A percentile compares a stretch with the other conserved stretches of the same genome.
Evolutionary conservation across 1,140 invertebrate species (phyloP).

Genomic region (Drosophila pachea): DNA sequence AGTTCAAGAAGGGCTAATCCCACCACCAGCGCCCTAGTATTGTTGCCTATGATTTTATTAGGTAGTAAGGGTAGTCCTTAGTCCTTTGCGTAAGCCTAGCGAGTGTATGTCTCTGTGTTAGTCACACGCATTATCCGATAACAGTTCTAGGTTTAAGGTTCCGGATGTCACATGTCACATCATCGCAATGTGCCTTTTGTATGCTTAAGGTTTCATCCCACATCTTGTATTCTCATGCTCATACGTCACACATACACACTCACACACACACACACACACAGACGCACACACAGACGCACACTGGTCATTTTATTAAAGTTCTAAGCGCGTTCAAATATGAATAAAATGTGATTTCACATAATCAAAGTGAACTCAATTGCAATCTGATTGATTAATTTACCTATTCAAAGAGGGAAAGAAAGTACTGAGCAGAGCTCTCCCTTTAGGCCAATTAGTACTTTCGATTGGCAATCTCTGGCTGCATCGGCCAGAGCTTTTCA

Average conservation of each 20-base stretch:
- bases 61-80: constrained; percentile 66
- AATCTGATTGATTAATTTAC: neutral
- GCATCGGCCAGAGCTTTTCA: constrained; percentile 17
- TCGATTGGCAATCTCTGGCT: constrained; percentile 1
- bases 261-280: constrained; percentile 15
- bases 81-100: constrained; percentile 34
- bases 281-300: constrained; percentile 20
- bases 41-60: constrained; percentile 66
- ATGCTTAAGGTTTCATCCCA: constrained; percentile 42
- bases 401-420: neutral
- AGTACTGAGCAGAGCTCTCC: neutral
- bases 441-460: neutral
- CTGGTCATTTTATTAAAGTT: no score
- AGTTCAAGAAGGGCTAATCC: constrained; percentile 89
- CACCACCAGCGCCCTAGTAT: neutral
- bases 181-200: constrained; percentile 61
- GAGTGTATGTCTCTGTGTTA: constrained; percentile 45
- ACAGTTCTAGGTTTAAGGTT: constrained; percentile 47
- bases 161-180: constrained; percentile 52
- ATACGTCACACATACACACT: constrained; percentile 11
- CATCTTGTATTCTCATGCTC: constrained; percentile 7
- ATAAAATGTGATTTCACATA: constrained; percentile 5
- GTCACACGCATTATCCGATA: constrained; percentile 15
- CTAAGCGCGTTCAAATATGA: neutral
- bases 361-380: neutral